Conservation (phyloP, 2,797 vertebrate species). For the Salmo trutta region DNA sequence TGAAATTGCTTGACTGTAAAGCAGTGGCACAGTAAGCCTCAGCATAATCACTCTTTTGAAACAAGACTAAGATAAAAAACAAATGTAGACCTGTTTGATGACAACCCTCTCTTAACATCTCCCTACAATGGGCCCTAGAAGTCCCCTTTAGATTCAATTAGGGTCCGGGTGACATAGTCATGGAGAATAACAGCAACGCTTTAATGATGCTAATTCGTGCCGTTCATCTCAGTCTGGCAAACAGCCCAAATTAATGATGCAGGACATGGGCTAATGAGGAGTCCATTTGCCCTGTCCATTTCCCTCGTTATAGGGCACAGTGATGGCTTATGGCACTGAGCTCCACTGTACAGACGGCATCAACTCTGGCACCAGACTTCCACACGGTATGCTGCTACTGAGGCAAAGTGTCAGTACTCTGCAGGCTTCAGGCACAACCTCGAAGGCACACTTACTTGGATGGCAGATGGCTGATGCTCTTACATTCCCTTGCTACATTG, state of each 20-base stretch:
- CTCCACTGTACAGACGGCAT: background rate
- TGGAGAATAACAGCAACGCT: background rate
- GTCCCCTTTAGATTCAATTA: slow-evolving; percentile 6
- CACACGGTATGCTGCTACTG: background rate
- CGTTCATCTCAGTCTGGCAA: background rate
- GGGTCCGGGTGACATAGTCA: background rate
- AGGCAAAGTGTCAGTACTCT: background rate
- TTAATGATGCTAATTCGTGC: slow-evolving; percentile 1
- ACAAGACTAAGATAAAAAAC: background rate
- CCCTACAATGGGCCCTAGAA: background rate
- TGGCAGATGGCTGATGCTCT: background rate
- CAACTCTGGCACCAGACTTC: background rate
- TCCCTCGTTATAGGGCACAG: background rate
- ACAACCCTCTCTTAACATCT: background rate
- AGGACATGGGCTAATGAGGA: slow-evolving; percentile 1
- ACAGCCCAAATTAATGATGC: slow-evolving; percentile 7
- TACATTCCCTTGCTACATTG: background rate
- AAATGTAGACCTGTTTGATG: background rate
- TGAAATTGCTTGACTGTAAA: background rate
- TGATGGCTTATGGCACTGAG: background rate
- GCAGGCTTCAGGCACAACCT: no score
- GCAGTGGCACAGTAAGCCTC: background rate
- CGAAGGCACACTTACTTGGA: background rate
- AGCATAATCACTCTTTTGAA: background rate
- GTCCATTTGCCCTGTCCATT: background rate